phyloP scores from a whole-genome alignment of 2,797 vertebrate species.

The Rhinoraja longicauda region DNA sequence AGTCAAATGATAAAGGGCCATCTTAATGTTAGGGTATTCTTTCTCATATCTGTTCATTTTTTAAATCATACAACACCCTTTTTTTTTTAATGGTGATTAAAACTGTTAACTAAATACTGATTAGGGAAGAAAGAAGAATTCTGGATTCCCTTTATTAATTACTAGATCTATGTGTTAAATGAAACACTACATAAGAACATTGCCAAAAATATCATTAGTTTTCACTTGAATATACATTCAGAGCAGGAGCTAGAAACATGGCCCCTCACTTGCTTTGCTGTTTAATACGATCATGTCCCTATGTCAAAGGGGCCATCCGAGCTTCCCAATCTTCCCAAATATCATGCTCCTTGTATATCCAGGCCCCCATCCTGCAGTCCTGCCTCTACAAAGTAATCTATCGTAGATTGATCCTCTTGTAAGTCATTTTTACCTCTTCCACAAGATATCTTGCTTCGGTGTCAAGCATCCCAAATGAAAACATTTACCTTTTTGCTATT shows the following conservation, averaged over 20 bases:
- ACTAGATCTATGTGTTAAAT: background rate
- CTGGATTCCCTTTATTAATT: background rate
- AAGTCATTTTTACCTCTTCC: background rate
- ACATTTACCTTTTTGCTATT: background rate
- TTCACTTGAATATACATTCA: too few relatives aligned
- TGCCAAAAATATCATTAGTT: background rate
- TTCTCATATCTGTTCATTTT: background rate
- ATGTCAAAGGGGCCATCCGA: too few relatives aligned
- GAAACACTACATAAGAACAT: background rate
- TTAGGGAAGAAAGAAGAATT: background rate
- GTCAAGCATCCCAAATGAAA: background rate
- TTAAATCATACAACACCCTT: background rate
- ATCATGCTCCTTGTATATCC: too few relatives aligned
- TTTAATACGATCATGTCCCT: too few relatives aligned
- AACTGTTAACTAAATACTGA: background rate
- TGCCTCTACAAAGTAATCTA: background rate
- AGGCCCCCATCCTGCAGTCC: too few relatives aligned
- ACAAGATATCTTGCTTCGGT: background rate
- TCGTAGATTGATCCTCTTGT: background rate
- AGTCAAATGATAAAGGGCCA: background rate
- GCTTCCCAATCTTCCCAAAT: too few relatives aligned
- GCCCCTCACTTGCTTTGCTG: too few relatives aligned
- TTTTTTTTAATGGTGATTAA: background rate
- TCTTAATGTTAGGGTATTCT: background rate
- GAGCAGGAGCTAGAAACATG: too few relatives aligned